Evolutionary conservation across 2,888 invertebrate genomes (phyloP), one percentile per base, ranked within the genome.

Genomic region (Eueremaeus valkanovi): DNA sequence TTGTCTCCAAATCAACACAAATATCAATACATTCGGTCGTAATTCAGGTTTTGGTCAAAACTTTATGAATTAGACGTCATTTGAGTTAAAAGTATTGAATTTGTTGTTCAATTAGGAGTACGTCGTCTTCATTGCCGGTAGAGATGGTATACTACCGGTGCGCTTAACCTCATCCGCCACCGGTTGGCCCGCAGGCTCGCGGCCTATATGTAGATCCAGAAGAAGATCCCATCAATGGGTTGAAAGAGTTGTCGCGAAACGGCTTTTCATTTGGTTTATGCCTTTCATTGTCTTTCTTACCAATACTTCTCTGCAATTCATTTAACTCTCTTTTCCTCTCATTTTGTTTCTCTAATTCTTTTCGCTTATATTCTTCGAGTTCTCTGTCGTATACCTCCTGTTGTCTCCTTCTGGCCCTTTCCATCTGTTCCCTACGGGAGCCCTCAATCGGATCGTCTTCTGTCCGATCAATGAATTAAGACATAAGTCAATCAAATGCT

Each of bases 151-250:
- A 40, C 16, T 18, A 36, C 36, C 45, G 45, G 45, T 45, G 18
- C 45, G 6, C 45, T 33, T 63, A 63, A 63, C 63, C 63, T 63
- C 63, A 63, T 31, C 75, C 75, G 24, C 74, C 74, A 42, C 70
- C 70, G n/a, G 68, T 29, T 8, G 75, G 75, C 16, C 75, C 75
- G 40, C 75, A 75, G 11, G 68, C 3, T 3, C 70, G 70, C 11
- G 75, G 75, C 45, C 70, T 11, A 45, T 70, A 75, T 18, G 66
- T 6, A 29, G 18, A 27, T 1, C 66, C 29, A 3, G 66, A 29
- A 18, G 72, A 42, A 2, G 40, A 16, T n/a, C 68, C 68, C 75
- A 75, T 75, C n/a, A 75, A 36, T 36, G 75, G 75, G 13, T 70
- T 51, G 45, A 36, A 75, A 36, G 33, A 31, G 21, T 51, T 68